These are phyloP conservation scores for Polydrusus tereticollis DNA, from an alignment of 2,888 invertebrate genomes.

Conservation along the genomic window DNA sequence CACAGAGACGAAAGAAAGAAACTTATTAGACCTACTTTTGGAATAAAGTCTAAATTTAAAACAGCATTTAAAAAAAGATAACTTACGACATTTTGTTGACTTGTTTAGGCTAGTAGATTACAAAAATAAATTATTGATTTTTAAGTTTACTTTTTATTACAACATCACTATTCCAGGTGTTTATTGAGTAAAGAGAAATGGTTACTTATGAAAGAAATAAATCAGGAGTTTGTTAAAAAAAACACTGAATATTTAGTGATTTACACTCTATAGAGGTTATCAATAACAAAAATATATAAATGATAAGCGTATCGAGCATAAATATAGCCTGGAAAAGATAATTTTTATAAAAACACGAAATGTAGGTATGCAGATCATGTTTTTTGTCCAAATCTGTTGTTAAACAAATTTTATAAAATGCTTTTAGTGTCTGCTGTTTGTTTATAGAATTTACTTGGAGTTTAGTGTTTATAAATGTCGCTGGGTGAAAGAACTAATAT, in stretches of 20 bases:
- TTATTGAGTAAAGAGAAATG: background rate
- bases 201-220: background rate
- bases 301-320: background rate
- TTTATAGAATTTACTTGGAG: background rate
- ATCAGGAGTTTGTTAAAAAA: background rate
- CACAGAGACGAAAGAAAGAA: conserved; percentile 80
- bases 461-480: background rate
- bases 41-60: conserved; percentile 54
- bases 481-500: background rate
- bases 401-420: background rate
- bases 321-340: background rate
- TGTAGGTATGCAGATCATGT: background rate
- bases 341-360: background rate
- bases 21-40: conserved; percentile 71
- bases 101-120: background rate
- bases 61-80: conserved; percentile 27
- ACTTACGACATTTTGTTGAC: background rate
- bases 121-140: background rate
- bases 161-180: background rate
- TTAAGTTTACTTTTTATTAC: background rate
- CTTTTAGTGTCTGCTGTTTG: background rate
- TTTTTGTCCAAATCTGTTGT: background rate
- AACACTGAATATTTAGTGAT: background rate
- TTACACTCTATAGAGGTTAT: conserved; percentile 13
- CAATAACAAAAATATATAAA: background rate